These are phyloP conservation scores for Zhuqinia jingwanae DNA, from an alignment of 2,888 invertebrate species.

Conservation along the genomic window DNA sequence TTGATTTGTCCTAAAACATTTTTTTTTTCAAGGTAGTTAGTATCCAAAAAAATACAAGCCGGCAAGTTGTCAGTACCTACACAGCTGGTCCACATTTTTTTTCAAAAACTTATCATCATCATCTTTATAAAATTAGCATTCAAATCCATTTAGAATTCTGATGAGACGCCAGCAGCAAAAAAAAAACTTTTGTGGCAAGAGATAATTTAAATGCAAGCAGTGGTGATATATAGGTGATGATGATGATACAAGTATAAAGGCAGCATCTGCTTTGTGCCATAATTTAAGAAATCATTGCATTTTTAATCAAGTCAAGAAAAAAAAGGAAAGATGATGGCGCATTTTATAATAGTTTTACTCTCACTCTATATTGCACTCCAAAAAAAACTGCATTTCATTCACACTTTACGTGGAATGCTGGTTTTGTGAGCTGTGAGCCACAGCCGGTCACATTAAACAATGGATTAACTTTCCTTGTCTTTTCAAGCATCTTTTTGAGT, in stretches of 20 bases:
- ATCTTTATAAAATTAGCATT: background rate
- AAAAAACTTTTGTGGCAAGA: background rate
- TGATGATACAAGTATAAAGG: background rate
- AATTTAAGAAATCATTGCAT: slow-evolving; percentile 51
- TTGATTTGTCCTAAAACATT: slow-evolving; percentile 40
- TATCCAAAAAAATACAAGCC: slow-evolving; percentile 1
- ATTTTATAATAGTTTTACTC: background rate
- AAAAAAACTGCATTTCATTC: no score
- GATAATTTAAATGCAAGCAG: slow-evolving; percentile 28
- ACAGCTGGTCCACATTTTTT: slow-evolving; percentile 4
- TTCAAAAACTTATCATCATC: background rate
- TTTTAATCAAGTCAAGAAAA: slow-evolving; percentile 34
- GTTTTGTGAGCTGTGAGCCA: no score
- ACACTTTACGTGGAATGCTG: no score
- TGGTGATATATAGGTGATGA: background rate
- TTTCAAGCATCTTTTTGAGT: no score
- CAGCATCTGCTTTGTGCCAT: background rate
- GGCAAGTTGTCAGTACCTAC: background rate
- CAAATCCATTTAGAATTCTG: slow-evolving; percentile 23
- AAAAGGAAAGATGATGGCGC: background rate
- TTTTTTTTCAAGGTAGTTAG: background rate
- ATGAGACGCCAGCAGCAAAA: background rate
- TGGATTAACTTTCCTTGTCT: background rate
- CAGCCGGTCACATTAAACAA: background rate
- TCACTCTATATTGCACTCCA: no score